These are phyloP conservation scores for Eunapius fragilis DNA, from an alignment of 37 sponge, comb jelly and placozoan species.

Conservation along the genomic window DNA sequence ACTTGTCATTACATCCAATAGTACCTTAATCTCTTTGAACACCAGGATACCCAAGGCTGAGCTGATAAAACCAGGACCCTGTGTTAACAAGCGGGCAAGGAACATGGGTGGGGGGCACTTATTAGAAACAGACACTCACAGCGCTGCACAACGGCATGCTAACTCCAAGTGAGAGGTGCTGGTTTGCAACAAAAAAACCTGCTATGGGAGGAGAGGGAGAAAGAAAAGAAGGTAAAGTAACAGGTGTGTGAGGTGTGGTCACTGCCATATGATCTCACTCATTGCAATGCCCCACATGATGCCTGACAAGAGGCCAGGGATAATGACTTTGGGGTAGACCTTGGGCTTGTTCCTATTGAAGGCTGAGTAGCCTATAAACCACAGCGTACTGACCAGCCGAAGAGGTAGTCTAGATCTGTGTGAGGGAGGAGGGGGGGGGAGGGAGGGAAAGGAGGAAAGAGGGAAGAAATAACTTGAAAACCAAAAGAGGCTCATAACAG, in stretches of 20 bases:
- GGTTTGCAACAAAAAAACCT: slow-evolving; percentile 81
- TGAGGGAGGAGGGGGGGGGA: neutral
- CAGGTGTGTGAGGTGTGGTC: neutral
- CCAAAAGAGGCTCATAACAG: neutral
- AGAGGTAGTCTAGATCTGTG: slow-evolving; percentile 73
- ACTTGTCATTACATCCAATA: too few species aligned
- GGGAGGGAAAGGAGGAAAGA: neutral
- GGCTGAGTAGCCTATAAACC: slow-evolving; percentile 58
- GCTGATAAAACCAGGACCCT: slow-evolving; percentile 84
- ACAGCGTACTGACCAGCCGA: slow-evolving; percentile 75
- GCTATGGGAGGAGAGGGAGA: slow-evolving; percentile 35
- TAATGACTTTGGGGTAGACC: slow-evolving; percentile 69
- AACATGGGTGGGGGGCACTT: neutral
- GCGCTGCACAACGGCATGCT: slow-evolving; percentile 74
- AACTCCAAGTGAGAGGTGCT: slow-evolving; percentile 66
- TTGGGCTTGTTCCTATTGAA: slow-evolving; percentile 66
- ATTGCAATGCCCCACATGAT: slow-evolving; percentile 91
- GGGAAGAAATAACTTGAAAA: neutral
- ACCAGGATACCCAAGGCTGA: slow-evolving; percentile 76
- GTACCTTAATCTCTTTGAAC: slow-evolving; percentile 83
- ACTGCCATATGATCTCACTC: slow-evolving; percentile 22
- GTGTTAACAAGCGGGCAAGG: neutral
- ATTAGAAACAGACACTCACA: slow-evolving; percentile 45
- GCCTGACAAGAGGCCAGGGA: slow-evolving; percentile 83
- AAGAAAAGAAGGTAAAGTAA: slow-evolving; percentile 4